Conservation (phyloP, 2,888 invertebrate species). For the Anthrax anthrax region DNA sequence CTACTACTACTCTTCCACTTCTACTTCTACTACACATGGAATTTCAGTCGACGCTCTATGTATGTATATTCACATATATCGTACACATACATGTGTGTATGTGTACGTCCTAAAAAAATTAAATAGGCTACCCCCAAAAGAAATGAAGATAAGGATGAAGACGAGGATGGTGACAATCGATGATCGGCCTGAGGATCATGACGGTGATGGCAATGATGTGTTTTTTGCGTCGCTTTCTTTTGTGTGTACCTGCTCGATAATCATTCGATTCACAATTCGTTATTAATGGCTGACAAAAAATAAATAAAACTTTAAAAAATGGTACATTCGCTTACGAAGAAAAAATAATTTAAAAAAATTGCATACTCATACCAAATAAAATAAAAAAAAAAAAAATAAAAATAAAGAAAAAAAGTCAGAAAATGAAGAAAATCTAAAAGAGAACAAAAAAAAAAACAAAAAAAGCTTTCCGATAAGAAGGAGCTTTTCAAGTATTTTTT, state of each 20-base stretch:
- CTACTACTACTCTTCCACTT: no score
- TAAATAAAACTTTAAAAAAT: constrained; percentile 13
- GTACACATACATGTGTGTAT: background rate
- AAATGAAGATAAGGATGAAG: background rate
- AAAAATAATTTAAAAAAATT: constrained; percentile 2
- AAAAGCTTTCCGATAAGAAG: constrained; percentile 3
- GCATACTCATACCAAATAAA: no score
- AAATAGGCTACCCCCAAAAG: background rate
- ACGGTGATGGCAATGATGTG: constrained; percentile 9
- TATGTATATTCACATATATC: no score
- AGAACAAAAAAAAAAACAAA: no score
- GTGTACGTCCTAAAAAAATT: constrained; percentile 1
- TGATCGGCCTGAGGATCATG: constrained; percentile 1
- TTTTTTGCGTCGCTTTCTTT: constrained; percentile 8
- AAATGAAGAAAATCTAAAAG: no score
- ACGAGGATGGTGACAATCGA: constrained; percentile 9
- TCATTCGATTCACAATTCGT: no score
- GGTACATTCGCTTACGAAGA: constrained; percentile 18
- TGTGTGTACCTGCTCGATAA: constrained; percentile 11
- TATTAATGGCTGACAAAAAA: constrained; percentile 6
- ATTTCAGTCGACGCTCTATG: no score
- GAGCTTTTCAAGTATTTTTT: background rate
- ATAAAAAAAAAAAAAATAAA: background rate
- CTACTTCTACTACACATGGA: no score
- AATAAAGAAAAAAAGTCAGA: no score